These are phyloP conservation scores for Pagetopsis macropterus DNA, from an alignment of 2,797 vertebrate species.

Conservation along the genomic window DNA sequence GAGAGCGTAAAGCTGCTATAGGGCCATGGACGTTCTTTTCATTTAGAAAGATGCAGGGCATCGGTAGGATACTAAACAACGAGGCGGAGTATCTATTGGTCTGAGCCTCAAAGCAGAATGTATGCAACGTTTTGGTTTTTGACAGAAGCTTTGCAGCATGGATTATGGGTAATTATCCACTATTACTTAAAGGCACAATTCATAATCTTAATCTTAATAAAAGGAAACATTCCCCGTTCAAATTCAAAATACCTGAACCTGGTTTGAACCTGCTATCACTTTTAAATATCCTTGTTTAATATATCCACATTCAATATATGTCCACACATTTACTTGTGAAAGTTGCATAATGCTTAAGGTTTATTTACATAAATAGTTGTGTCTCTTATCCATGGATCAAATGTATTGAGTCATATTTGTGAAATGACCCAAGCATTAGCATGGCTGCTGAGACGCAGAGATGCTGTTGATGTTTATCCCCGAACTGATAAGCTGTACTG, in stretches of 20 bases:
- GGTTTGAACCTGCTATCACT: neutral
- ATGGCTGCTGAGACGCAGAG: neutral
- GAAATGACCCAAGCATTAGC: neutral
- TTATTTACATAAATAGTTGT: neutral
- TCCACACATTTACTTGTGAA: neutral
- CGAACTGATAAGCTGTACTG: neutral
- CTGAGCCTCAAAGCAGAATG: neutral
- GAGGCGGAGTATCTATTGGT: neutral
- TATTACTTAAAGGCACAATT: slow-evolving; percentile 9
- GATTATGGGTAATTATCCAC: neutral
- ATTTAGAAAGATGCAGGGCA: neutral
- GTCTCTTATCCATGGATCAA: neutral
- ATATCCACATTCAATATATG: neutral
- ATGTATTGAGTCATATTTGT: neutral
- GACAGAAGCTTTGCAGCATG: slow-evolving; percentile 5
- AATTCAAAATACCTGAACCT: neutral
- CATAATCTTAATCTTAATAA: neutral
- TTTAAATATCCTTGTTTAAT: neutral
- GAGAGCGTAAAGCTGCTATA: neutral
- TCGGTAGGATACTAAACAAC: neutral
- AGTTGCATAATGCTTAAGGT: neutral
- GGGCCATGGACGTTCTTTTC: neutral
- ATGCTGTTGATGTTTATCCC: neutral
- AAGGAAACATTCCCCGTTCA: neutral
- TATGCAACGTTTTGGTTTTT: neutral